Evolutionary conservation across 35 echinoderm and acorn worm species (phyloP).

Genomic region (Anneissia japonica): DNA sequence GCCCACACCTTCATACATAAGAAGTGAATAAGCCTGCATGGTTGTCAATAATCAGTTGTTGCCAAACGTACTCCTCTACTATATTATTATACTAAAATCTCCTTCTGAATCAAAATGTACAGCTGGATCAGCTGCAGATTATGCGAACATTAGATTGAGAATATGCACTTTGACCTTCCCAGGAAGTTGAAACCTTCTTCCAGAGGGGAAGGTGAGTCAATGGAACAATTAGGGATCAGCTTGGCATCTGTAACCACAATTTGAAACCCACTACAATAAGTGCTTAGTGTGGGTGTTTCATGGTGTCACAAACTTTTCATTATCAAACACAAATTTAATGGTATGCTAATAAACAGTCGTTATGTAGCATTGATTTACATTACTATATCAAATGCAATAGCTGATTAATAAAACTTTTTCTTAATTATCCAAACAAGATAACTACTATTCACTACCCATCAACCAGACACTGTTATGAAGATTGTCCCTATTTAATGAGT

Average conservation of each 20-base stretch:
- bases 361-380: too few relatives aligned
- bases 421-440: too few relatives aligned
- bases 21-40: not conserved
- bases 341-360: too few relatives aligned
- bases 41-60: not conserved
- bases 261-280: too few relatives aligned
- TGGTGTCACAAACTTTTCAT: too few relatives aligned
- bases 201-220: slow-evolving; percentile 1
- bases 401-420: too few relatives aligned
- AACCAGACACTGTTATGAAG: too few relatives aligned
- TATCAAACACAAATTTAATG: too few relatives aligned
- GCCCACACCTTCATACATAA: not conserved
- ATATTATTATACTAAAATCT: not conserved
- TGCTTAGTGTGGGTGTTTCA: too few relatives aligned
- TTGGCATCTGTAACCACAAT: not conserved
- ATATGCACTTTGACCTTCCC: not conserved
- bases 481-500: too few relatives aligned
- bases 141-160: not conserved
- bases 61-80: not conserved
- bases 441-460: too few relatives aligned
- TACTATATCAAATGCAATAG: too few relatives aligned
- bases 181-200: slow-evolving; percentile 1
- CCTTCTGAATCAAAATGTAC: not conserved
- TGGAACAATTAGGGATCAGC: not conserved
- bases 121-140: not conserved